Base-by-base conservation (phyloP, 1,140 invertebrate species). In the Drosophila malerkotliana region DNA sequence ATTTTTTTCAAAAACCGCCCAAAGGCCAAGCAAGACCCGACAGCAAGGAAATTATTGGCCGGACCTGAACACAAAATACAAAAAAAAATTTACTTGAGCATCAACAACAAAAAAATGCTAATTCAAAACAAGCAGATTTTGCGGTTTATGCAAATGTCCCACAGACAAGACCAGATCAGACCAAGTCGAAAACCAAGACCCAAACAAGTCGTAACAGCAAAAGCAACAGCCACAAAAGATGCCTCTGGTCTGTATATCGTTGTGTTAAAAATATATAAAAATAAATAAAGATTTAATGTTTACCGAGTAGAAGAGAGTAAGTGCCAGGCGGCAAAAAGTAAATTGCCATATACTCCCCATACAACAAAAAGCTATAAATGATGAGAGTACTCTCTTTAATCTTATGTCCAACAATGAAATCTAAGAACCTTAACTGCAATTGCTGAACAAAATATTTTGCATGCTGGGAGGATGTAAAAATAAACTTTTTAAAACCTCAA, bases 71-170 rank as follows among this genome's bases (percentile, higher is more conserved):
- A 57, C 24, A 24, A 62, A 21, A 10, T 18, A 24, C 8, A 41
- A 18, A 30, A 64, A 21, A 66, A 66, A 30, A 64, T 51, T 37
- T 37, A 52, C 59, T 51, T 64, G 24, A 64, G 63, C 63, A 63
- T 63, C 61, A 60, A 59, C 60, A 61, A 66, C 60, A 41, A 74
- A 61, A 61, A 67, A 85, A 85, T 85, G 83, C 82, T 87, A 85
- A 85, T 85, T 75, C 83, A 85, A 69, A 85, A 79, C 82, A 88
- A 85, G 82, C 82, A 85, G 82, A 85, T 85, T 87, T 88, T 85
- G 83, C 83, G 82, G 82, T 88, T 85, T 85, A 85, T 85, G 82
- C 82, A 85, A 85, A 85, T 85, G 56, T 32, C 39, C 34, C 51
- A 37, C 54, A 56, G 59, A 55, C 61, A 72, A 77, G 64, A 77